These are phyloP conservation scores for Tortrix viridana DNA, from an alignment of 2,888 invertebrate species.

Conservation along the genomic window DNA sequence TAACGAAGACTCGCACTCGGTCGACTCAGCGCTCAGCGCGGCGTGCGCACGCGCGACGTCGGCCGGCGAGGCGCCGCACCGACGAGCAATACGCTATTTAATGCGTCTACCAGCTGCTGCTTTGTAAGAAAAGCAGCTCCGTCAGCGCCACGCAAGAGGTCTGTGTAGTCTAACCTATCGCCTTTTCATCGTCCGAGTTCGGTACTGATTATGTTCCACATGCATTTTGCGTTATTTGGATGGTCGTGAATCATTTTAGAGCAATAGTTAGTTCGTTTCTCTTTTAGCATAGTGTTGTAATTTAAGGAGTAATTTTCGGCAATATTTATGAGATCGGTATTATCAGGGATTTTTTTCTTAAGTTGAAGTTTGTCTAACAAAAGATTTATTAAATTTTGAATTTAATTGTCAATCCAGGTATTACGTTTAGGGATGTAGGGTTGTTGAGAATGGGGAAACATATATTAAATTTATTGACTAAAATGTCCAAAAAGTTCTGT, in stretches of 20 bases:
- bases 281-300: not conserved
- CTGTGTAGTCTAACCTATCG: not conserved
- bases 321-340: not conserved
- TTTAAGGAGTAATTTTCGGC: not conserved
- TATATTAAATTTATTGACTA: constrained; percentile 14
- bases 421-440: not conserved
- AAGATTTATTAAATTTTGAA: not conserved
- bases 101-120: constrained; percentile 7
- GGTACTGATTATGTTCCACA: constrained; percentile 15
- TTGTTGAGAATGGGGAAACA: constrained; percentile 20
- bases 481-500: not conserved
- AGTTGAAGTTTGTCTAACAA: not conserved
- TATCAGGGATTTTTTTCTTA: not conserved
- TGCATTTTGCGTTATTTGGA: constrained; percentile 21
- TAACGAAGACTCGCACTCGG: not conserved
- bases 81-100: constrained; percentile 4
- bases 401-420: not conserved
- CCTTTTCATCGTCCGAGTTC: constrained; percentile 4
- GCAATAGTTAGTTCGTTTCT: not conserved
- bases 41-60: not conserved
- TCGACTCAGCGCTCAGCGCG: not conserved
- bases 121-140: not conserved
- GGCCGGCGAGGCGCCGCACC: constrained; percentile 10
- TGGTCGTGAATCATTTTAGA: constrained; percentile 4
- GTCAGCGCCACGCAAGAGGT: not conserved